phyloP scores from a whole-genome alignment of 2,113 vertebrate species.

The Spea multiplicata region DNA sequence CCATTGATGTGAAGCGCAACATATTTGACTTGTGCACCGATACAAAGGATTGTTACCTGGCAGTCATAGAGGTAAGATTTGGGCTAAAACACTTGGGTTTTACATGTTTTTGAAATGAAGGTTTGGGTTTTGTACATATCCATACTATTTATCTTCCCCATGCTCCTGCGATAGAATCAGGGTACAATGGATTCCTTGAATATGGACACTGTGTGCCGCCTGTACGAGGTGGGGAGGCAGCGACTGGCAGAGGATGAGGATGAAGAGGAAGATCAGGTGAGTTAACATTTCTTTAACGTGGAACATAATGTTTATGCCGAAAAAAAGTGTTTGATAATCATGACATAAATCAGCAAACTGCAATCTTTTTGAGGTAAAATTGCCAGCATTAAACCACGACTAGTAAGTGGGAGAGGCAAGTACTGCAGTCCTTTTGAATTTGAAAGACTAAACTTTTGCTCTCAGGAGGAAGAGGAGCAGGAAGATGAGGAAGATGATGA shows the following conservation, averaged over 20 bases:
- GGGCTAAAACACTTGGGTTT: not conserved
- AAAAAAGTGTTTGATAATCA: too few species aligned
- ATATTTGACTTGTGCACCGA: constrained; percentile 99
- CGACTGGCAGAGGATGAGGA: constrained; percentile 96
- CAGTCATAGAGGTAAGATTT: constrained; percentile 89
- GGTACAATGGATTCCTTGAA: constrained; percentile 88
- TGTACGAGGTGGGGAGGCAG: constrained; percentile 95
- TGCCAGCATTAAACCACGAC: too few species aligned
- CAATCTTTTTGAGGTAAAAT: too few species aligned
- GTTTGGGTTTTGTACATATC: too few species aligned
- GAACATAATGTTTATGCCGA: too few species aligned
- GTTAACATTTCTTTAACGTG: constrained; percentile 27
- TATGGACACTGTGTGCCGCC: constrained; percentile 96
- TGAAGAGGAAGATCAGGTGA: constrained; percentile 95
- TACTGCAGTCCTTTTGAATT: not conserved
- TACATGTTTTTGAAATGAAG: too few species aligned
- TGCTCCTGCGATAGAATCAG: constrained; percentile 78
- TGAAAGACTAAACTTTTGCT: not conserved
- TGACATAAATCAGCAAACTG: too few species aligned
- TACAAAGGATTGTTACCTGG: constrained; percentile 97
- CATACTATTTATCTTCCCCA: not conserved
- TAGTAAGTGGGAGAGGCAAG: not conserved
- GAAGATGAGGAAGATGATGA: constrained; percentile 89
- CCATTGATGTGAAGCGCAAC: constrained; percentile 96
- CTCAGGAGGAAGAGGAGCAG: constrained; percentile 76